Percentiles rank a stretch among this genome's conserved stretches.
Evolutionary conservation across 1,140 invertebrate species (phyloP).

Genomic region (Leptopilina clavipes): DNA sequence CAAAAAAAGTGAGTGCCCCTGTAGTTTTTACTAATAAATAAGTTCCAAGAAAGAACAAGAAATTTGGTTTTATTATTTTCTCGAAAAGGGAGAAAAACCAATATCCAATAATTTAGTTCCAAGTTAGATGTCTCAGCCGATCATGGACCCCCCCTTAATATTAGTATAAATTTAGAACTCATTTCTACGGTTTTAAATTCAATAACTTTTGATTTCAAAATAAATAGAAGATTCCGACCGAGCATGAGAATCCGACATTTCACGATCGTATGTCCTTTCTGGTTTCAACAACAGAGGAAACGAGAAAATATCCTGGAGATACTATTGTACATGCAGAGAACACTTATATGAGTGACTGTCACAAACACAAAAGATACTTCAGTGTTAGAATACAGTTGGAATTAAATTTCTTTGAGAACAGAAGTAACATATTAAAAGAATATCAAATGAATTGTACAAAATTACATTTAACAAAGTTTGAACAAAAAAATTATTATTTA

Average conservation of each 20-base stretch:
- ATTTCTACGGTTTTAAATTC: no score
- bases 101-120: no score
- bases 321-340: constrained; percentile 5
- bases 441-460: neutral
- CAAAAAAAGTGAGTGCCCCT: no score
- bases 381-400: neutral
- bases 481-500: no score
- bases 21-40: no score
- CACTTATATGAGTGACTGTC: no score
- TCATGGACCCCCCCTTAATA: no score
- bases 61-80: no score
- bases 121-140: no score
- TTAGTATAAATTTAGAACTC: no score
- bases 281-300: neutral
- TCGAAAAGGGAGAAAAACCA: no score
- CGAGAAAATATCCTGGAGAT: constrained; percentile 21
- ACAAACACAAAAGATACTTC: neutral
- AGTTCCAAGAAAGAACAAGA: no score
- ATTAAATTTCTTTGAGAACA: neutral
- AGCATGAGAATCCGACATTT: neutral
- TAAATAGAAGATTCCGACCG: neutral
- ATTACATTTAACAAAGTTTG: neutral
- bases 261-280: neutral
- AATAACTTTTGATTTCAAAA: neutral
- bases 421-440: neutral